phyloP scores from a whole-genome alignment of 2,888 invertebrate species.

The Drosophila nr. medialis region DNA sequence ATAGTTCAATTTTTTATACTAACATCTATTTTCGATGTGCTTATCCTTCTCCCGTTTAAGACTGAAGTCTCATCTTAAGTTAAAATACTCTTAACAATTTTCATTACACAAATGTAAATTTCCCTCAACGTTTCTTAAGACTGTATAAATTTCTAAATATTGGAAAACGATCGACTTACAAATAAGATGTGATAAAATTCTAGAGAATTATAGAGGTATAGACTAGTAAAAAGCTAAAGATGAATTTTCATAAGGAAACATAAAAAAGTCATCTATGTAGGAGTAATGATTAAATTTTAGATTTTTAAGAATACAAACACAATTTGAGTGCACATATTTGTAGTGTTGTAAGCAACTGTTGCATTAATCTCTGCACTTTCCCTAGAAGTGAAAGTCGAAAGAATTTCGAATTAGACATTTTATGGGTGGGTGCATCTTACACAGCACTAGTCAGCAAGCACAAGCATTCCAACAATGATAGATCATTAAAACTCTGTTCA shows the following conservation, averaged over 20 bases:
- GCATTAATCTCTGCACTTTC: constrained; percentile 43
- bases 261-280: background rate
- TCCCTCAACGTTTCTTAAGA: no score
- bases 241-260: background rate
- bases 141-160: background rate
- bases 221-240: no score
- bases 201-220: no score
- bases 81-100: background rate
- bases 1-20: no score
- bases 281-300: background rate
- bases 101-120: background rate
- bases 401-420: constrained; percentile 36
- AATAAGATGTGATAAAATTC: no score
- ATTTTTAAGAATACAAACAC: background rate
- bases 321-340: background rate
- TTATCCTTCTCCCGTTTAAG: no score
- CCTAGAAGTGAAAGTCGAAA: constrained; percentile 49
- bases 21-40: no score
- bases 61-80: background rate
- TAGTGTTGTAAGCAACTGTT: background rate
- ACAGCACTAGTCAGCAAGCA: constrained; percentile 8
- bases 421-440: constrained; percentile 33
- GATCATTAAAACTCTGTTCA: constrained; percentile 66
- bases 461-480: constrained; percentile 66
- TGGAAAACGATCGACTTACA: background rate